These are phyloP conservation scores for Haliaeetus leucogaster DNA, from an alignment of 2,113 vertebrate species.

Conservation along the genomic window DNA sequence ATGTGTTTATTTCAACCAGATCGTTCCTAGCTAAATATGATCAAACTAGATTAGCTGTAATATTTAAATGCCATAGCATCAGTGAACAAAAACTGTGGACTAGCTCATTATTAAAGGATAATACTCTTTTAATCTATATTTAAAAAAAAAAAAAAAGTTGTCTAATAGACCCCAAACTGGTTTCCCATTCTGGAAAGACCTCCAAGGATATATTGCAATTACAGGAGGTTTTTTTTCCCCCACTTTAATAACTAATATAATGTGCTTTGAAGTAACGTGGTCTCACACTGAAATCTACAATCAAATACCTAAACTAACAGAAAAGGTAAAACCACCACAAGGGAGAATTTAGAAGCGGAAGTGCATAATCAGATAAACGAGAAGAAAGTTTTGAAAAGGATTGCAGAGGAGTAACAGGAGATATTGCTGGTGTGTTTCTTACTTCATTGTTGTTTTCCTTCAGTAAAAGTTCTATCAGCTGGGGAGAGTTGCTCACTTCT, in stretches of 20 bases:
- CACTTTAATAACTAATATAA: constrained; percentile 41
- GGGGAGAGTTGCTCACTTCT: constrained; percentile 75
- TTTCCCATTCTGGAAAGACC: constrained; percentile 11
- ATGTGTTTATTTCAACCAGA: background rate
- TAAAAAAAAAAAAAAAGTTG: background rate
- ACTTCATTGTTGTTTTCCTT: constrained; percentile 78
- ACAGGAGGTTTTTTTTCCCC: background rate
- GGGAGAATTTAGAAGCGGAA: constrained; percentile 56
- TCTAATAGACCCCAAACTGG: background rate
- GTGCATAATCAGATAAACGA: constrained; percentile 54
- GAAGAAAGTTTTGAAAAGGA: constrained; percentile 60
- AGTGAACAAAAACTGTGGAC: background rate
- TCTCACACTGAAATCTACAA: constrained; percentile 34
- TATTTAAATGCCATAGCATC: background rate
- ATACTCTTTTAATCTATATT: background rate
- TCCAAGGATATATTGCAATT: constrained; percentile 39
- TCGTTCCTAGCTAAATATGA: background rate
- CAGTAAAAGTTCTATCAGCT: constrained; percentile 76
- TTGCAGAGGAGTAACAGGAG: constrained; percentile 59
- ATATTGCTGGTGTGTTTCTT: constrained; percentile 70
- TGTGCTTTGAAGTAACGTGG: constrained; percentile 15
- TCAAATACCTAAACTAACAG: constrained; percentile 61
- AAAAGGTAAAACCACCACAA: constrained; percentile 43
- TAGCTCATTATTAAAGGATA: constrained; percentile 36
- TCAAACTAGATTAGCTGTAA: background rate